These are phyloP conservation scores for Ceratitis capitata DNA, from an alignment of 1,140 invertebrate species.

Conservation along the genomic window DNA sequence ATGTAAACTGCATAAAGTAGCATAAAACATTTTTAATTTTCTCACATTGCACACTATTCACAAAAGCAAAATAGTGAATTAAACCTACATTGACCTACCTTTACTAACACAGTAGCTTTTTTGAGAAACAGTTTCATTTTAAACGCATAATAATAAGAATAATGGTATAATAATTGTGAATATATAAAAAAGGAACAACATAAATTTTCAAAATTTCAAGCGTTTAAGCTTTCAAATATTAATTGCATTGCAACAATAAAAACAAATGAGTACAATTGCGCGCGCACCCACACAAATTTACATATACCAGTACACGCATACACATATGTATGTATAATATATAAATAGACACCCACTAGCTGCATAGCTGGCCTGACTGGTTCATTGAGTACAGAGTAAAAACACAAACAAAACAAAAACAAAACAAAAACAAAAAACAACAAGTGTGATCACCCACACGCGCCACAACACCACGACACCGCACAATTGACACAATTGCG, in stretches of 20 bases:
- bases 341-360: neutral
- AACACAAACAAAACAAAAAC: too few relatives aligned
- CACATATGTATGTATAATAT: too few relatives aligned
- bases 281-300: neutral
- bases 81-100: neutral
- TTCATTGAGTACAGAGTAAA: neutral
- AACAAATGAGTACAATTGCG: neutral
- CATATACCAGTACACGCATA: neutral
- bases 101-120: neutral
- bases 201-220: neutral
- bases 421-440: too few relatives aligned
- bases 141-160: neutral
- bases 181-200: neutral
- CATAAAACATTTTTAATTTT: neutral
- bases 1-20: neutral
- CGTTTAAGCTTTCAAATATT: neutral
- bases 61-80: neutral
- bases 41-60: neutral
- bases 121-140: neutral
- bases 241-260: neutral
- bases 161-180: too few relatives aligned
- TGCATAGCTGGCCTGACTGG: neutral
- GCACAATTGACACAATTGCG: neutral
- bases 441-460: slow-evolving; percentile 4
- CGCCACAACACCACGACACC: neutral